Conservation (phyloP, 2,113 vertebrate species). For the Paradoxurus hermaphroditus region DNA sequence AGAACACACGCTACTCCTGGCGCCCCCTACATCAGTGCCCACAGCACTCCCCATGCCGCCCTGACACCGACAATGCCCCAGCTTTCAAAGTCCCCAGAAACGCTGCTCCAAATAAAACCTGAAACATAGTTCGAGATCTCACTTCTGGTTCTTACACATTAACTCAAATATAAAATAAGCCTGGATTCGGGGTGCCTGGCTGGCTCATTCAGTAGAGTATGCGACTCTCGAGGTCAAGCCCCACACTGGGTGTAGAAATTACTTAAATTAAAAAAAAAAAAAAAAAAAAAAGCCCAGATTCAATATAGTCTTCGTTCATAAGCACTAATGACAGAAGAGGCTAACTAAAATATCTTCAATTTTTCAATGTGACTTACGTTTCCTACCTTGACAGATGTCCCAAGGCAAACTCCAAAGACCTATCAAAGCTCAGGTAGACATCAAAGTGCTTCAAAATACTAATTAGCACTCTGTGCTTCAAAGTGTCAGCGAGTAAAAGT, state of each 20-base stretch:
- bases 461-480: background rate
- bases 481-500: background rate
- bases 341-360: background rate
- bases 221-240: background rate
- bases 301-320: background rate
- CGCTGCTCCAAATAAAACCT: background rate
- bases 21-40: background rate
- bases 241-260: no score
- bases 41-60: no score
- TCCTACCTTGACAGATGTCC: background rate
- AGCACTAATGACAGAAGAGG: background rate
- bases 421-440: background rate
- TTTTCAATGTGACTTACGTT: background rate
- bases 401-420: background rate
- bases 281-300: no score
- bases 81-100: background rate
- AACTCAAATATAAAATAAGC: background rate
- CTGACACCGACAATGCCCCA: background rate
- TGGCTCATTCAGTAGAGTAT: background rate
- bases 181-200: background rate
- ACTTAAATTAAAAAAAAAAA: no score
- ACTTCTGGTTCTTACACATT: background rate
- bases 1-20: background rate
- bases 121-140: background rate
- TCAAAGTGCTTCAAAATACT: background rate